Evolutionary conservation across 2,888 invertebrate genomes (phyloP).

Genomic region (Spodoptera exigua): DNA sequence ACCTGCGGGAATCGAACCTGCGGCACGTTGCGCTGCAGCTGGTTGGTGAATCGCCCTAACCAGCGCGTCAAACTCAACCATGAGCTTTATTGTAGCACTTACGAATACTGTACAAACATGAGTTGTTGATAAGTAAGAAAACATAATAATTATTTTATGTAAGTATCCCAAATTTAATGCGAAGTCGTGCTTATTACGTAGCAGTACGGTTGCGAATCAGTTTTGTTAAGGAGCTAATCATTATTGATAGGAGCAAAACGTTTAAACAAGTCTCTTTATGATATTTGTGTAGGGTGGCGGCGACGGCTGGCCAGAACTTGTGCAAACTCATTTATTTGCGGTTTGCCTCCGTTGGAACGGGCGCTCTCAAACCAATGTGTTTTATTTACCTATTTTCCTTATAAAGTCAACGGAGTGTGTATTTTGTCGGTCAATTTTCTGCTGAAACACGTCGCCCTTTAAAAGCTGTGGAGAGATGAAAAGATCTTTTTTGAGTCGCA

Average conservation of each 20-base stretch:
- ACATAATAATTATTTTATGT: too few species aligned
- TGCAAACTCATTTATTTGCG: conserved; percentile 45
- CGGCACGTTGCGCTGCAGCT: too few species aligned
- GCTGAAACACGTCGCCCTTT: conserved; percentile 27
- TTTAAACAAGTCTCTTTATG: conserved; percentile 34
- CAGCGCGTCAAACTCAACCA: too few species aligned
- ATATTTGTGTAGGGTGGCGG: conserved; percentile 44
- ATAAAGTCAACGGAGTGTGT: conserved; percentile 44
- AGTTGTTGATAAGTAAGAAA: too few species aligned
- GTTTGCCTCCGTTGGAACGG: conserved; percentile 27
- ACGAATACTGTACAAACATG: too few species aligned
- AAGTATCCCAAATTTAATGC: too few species aligned
- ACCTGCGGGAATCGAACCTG: too few species aligned
- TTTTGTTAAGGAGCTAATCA: conserved; percentile 20
- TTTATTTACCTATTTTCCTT: conserved; percentile 51
- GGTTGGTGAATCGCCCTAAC: too few species aligned
- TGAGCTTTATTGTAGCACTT: too few species aligned
- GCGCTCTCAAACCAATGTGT: conserved; percentile 25
- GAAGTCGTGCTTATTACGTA: too few species aligned
- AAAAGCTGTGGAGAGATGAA: conserved; percentile 12
- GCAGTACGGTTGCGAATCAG: too few species aligned
- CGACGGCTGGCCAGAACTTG: conserved; percentile 30
- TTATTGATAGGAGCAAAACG: conserved; percentile 35
- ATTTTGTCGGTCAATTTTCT: conserved; percentile 43
- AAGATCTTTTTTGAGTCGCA: conserved; percentile 15